A percentile compares a stretch with the other conserved stretches of the same genome.
These are phyloP conservation scores for Martes martes DNA, from an alignment of 2,113 vertebrate genomes.

Conservation along the genomic window DNA sequence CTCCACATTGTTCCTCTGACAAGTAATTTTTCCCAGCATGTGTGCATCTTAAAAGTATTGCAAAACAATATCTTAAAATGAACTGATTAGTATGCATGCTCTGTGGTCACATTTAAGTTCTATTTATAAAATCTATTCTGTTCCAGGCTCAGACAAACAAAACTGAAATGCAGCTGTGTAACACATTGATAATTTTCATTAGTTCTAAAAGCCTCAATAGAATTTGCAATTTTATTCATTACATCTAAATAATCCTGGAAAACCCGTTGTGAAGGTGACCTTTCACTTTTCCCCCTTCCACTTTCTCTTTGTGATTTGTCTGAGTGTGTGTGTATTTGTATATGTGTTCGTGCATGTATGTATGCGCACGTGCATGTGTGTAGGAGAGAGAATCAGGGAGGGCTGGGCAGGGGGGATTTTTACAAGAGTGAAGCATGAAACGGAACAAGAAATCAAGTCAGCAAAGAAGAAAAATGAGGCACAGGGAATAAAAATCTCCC, in stretches of 20 bases:
- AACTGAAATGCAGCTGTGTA: conserved; percentile 87
- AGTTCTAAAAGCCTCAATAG: conserved; percentile 83
- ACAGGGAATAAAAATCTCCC: conserved; percentile 57
- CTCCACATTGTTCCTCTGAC: conserved; percentile 73
- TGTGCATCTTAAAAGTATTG: conserved; percentile 81
- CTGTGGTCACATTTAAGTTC: conserved; percentile 84
- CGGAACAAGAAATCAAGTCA: conserved; percentile 60
- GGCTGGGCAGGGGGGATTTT: neutral
- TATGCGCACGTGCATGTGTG: neutral
- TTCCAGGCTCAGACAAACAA: conserved; percentile 85
- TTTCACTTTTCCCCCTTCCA: conserved; percentile 58
- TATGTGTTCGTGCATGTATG: neutral
- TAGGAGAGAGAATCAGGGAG: neutral
- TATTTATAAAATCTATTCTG: conserved; percentile 90
- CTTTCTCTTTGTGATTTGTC: conserved; percentile 32
- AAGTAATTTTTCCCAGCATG: conserved; percentile 77
- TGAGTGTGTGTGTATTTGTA: neutral
- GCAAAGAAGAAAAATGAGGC: conserved; percentile 40
- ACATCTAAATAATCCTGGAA: conserved; percentile 77
- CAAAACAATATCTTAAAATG: conserved; percentile 84
- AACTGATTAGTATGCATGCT: conserved; percentile 85
- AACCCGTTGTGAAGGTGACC: conserved; percentile 80
- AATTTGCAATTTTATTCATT: conserved; percentile 83
- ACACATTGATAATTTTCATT: conserved; percentile 87
- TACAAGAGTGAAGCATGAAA: conserved; percentile 36